Evolutionary conservation across 2,888 invertebrate genomes (phyloP), one percentile per base, ranked within the genome.

Genomic region (Andrena camellia): DNA sequence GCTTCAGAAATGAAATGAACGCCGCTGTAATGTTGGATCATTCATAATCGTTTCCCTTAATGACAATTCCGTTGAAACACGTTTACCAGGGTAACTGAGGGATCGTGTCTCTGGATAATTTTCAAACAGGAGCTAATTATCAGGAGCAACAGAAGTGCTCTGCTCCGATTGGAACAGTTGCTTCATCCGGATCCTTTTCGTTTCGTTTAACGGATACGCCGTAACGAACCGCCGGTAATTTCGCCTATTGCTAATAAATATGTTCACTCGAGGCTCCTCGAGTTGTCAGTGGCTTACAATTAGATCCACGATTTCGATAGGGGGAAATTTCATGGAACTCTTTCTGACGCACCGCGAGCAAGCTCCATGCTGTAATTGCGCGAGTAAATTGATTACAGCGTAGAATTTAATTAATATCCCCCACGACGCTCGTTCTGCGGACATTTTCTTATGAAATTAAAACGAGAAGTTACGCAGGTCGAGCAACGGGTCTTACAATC

Each of bases 1-100:
- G 68, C 67, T 68, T 63, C 63, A 66, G 54, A 50, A 81, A 81
- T 73, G 81, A 77, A 77, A 77, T 77, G 83, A 73, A 71, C 62
- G n/a, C 29, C 13, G 62, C 59, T 31, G 63, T 75, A 67, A 70
- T 62, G 69, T 42, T 17, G n/a, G 5, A 67, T 70, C 77, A 35
- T 80, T 80, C 67, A 63, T 75, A 70, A 82, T 75, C 70, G 75
- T 76, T 76, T 20, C 8, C 29, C 64, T 35, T 62, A 66, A 72
- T 66, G 73, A 71, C 59, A 68, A 35, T 23, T 33, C 31, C 35
- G 52, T 17, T 59, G 42, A 64, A 69, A 52, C 20, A 20, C 31
- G 20, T 29, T 13, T 2, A 7, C 57, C 26, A 13, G 26, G 67
- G 57, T 7, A 67, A 54, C 52, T 48, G 17, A 2, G 8, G 5